Base-by-base conservation (phyloP, 2,113 vertebrate species). In the Oreotrochilus melanogaster region DNA sequence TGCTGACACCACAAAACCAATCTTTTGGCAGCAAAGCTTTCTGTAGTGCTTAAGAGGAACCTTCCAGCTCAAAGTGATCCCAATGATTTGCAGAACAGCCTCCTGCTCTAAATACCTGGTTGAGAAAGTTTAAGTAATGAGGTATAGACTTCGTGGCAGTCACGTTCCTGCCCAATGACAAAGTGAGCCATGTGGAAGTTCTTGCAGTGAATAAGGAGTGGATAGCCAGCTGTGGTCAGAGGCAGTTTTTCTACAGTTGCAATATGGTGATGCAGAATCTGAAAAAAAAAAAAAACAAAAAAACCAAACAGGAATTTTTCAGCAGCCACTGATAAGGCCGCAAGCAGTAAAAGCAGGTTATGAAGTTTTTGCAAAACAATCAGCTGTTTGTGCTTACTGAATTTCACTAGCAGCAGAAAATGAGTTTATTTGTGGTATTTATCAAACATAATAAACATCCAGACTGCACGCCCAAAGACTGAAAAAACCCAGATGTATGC, bases 221-320 rank as follows among this genome's bases (percentile, higher is more conserved):
- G 98, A 35, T 97, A 98, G 1, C 98, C 98, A 33, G 97, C 95
- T 0, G 94, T 95, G 60, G 93, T 98, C 61, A 98, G 94, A 3
- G 98, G 96, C 57, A 98, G 65, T 73, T 98, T 98, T 93, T 99
- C 98, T 50, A 98, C 91, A 1, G 92, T 92, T 24, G 97, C 92
- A 84, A 99, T 99, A 73, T 98, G 98, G 94, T 98, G 98, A 69
- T 98, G 97, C n/a, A 98, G 95, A 54, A 98, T 98, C 98, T 98
- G 89, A 76, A 95, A 91, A 62, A 37, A 39, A 39, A 39, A 39
- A 39, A 39, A 39, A 39, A 39, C 12, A 11, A 51, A 70, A 64
- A 67, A 92, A 91, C 67, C 6, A 13, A 78, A 56, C 18, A 25
- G 8, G 10, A 9, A 22, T 18, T 18, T 73, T 60, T 35, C 62